Evolutionary conservation across 35 echinoderm and acorn worm species (phyloP).

Genomic region (Nesometra sesokonis): DNA sequence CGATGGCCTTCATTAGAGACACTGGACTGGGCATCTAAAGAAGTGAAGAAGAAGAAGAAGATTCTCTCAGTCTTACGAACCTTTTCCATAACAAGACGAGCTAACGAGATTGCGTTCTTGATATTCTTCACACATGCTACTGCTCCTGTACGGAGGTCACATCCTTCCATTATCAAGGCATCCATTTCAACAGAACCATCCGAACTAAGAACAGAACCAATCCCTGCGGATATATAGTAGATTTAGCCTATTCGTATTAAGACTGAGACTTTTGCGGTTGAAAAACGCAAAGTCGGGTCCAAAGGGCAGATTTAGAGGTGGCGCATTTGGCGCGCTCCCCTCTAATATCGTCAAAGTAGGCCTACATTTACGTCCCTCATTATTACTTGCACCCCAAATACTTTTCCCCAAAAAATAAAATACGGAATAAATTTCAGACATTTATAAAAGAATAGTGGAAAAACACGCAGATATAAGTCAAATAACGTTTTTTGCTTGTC

Average conservation of each 20-base stretch:
- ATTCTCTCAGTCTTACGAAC: not conserved
- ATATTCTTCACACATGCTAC: constrained; percentile 64
- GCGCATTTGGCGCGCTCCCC: no score
- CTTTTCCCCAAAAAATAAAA: no score
- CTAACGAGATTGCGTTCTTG: constrained; percentile 71
- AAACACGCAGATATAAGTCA: no score
- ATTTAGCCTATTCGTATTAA: not conserved
- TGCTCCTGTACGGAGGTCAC: constrained; percentile 41
- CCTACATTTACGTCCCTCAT: no score
- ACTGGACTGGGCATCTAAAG: not conserved
- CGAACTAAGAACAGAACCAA: constrained; percentile 34
- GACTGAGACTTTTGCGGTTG: no score
- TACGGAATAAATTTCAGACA: no score
- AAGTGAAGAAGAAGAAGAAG: not conserved
- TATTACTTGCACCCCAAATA: no score
- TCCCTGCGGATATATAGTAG: constrained; percentile 7
- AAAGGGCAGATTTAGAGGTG: no score
- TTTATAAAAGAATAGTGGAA: no score
- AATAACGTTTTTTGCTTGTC: no score
- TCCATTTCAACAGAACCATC: constrained; percentile 47
- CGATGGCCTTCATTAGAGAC: not conserved
- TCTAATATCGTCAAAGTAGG: no score
- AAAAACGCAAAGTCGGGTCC: no score
- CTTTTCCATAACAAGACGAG: constrained; percentile 89
- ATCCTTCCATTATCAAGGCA: constrained; percentile 90